Evolutionary conservation across 2,888 invertebrate genomes (phyloP).

Genomic region (Schizotus pectinicornis): DNA sequence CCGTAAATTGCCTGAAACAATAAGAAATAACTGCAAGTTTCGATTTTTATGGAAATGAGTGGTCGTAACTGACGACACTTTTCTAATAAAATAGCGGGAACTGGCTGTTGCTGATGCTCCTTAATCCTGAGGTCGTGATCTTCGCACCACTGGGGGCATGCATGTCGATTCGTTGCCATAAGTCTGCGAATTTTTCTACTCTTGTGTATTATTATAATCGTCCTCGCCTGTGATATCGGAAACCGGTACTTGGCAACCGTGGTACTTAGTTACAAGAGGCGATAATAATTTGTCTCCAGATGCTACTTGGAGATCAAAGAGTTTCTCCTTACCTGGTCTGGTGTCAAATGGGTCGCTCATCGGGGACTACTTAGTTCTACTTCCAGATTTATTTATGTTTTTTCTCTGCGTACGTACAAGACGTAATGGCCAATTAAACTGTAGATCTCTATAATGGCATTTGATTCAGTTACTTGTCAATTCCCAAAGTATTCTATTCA

Average conservation of each 20-base stretch:
- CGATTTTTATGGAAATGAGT: neutral
- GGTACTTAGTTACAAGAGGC: slow-evolving; percentile 22
- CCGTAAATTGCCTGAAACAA: slow-evolving; percentile 16
- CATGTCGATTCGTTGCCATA: neutral
- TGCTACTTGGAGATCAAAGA: slow-evolving; percentile 17
- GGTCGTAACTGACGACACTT: neutral
- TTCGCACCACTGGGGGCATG: slow-evolving; percentile 5
- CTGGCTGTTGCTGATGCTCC: too few species aligned
- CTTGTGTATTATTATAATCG: slow-evolving; percentile 19
- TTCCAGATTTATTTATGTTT: slow-evolving; percentile 6
- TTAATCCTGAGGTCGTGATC: slow-evolving; percentile 18
- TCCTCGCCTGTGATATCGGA: slow-evolving; percentile 16
- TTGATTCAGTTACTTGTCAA: neutral
- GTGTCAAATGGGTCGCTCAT: slow-evolving; percentile 5
- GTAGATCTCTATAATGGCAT: neutral
- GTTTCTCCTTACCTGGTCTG: slow-evolving; percentile 15
- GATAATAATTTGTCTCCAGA: slow-evolving; percentile 28
- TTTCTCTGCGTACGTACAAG: slow-evolving; percentile 1
- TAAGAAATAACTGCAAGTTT: slow-evolving; percentile 8
- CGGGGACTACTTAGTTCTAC: slow-evolving; percentile 1
- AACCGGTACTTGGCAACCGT: slow-evolving; percentile 23
- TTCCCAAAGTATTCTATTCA: too few species aligned
- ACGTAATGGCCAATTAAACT: slow-evolving; percentile 12
- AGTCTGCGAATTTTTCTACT: slow-evolving; percentile 12
- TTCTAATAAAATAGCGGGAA: slow-evolving; percentile 1